Evolutionary conservation across 2,797 vertebrate genomes (phyloP), one percentile per base, ranked within the genome.

Genomic region (Poecilia picta): DNA sequence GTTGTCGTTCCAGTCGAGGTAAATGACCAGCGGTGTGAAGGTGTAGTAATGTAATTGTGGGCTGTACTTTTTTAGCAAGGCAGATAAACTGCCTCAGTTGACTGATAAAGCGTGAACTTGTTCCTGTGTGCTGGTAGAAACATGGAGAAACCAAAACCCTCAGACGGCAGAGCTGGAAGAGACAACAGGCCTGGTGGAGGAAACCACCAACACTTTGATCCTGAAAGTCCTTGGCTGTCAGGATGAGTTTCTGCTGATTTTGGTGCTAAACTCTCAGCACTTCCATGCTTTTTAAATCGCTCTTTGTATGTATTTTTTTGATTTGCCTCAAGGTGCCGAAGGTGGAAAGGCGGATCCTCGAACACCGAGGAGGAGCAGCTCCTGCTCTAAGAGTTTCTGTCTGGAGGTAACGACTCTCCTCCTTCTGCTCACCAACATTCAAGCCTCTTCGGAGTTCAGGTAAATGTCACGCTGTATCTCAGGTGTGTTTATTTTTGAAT

Each of bases 311-410:
- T 49, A 1, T 16, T 16, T 71, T 28, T 5, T 51, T 3, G 62
- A n/a, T 1, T 49, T 57, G 51, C 74, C 87, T 51, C 81, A 89
- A 83, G 90, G 91, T 10, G 93, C 92, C 5, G 92, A 91, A 4
- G 71, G 91, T 81, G 88, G 95, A 92, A 87, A 92, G 84, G 46
- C 78, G 87, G 72, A 79, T 84, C 80, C 83, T 68, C 94, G 77
- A 74, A 87, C 90, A 31, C 94, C 91, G 0, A 94, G 95, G 81
- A 94, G 92, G 88, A 97, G 91, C 0, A 95, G 95, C 93, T 97
- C 96, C 15, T 97, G 97, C 92, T 97, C 96, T 68, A 98, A 96
- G 93, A 97, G 97, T 91, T 97, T 98, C 93, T 97, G 95, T 4
- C 87, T 98, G 77, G 97, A 99, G 92, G 94, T 94, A 72, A 71